These are phyloP conservation scores for Eclectus roratus DNA, from an alignment of 2,113 vertebrate genomes.

Conservation along the genomic window DNA sequence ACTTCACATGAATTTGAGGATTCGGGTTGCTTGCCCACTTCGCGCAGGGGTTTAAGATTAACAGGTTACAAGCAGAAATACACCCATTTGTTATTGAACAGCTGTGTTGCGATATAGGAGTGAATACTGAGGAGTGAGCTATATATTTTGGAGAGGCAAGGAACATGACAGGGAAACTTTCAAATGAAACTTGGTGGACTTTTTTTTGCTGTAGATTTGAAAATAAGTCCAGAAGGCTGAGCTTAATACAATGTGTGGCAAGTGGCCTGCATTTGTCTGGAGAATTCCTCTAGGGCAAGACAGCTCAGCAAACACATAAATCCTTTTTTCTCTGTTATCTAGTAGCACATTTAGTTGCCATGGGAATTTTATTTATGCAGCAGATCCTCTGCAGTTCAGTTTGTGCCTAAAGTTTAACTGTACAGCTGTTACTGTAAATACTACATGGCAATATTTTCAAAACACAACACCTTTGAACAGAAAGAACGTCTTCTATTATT, in stretches of 20 bases:
- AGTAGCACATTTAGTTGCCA: constrained; percentile 88
- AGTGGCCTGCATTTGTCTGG: constrained; percentile 87
- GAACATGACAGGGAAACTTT: constrained; percentile 65
- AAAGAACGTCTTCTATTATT: constrained; percentile 70
- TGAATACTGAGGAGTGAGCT: constrained; percentile 43
- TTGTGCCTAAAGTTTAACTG: constrained; percentile 83
- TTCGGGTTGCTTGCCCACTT: neutral
- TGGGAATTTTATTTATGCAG: constrained; percentile 90
- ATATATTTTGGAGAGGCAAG: constrained; percentile 47
- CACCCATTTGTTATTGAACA: constrained; percentile 32
- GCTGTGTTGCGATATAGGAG: constrained; percentile 15
- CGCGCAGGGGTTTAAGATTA: neutral
- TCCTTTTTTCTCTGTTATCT: constrained; percentile 87
- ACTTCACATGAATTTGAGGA: neutral
- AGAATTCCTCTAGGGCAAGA: constrained; percentile 89
- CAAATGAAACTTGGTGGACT: constrained; percentile 74
- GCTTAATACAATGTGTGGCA: constrained; percentile 88
- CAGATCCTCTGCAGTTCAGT: constrained; percentile 82
- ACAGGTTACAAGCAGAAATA: constrained; percentile 48
- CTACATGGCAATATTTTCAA: constrained; percentile 80
- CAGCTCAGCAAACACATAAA: constrained; percentile 91
- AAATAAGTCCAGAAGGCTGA: constrained; percentile 82
- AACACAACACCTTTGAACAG: constrained; percentile 74
- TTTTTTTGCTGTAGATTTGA: constrained; percentile 74
- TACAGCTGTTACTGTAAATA: constrained; percentile 82